Percentiles rank a stretch among this genome's conserved stretches.
These are phyloP conservation scores for Pherbina coryleti DNA, from an alignment of 2,888 invertebrate species.

Conservation along the genomic window DNA sequence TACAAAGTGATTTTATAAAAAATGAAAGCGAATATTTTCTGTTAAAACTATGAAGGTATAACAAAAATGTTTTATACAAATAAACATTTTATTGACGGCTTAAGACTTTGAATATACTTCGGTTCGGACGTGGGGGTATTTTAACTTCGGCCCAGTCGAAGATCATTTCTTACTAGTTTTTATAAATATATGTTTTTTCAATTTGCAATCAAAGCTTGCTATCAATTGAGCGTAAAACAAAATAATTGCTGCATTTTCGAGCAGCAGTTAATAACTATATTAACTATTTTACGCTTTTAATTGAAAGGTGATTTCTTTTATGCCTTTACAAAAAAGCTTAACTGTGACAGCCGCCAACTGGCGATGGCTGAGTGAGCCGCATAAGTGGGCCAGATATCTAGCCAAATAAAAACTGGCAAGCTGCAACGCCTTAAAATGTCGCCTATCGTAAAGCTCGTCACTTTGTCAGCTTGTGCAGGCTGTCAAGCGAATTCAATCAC, in stretches of 20 bases:
- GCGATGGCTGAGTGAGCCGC: background rate
- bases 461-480: constrained; percentile 8
- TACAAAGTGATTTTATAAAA: too few relatives aligned
- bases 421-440: background rate
- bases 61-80: too few relatives aligned
- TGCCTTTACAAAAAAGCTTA: background rate
- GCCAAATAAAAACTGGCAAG: background rate
- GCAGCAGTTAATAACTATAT: constrained; percentile 22
- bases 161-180: background rate
- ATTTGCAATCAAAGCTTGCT: background rate
- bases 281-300: constrained; percentile 7
- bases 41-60: too few relatives aligned
- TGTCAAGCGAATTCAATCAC: constrained; percentile 30
- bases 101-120: too few relatives aligned
- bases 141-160: too few relatives aligned
- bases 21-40: too few relatives aligned
- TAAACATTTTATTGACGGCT: too few relatives aligned
- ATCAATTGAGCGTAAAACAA: constrained; percentile 19
- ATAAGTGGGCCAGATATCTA: too few relatives aligned
- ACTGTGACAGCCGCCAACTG: background rate
- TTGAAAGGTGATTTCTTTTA: background rate
- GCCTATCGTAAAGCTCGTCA: background rate
- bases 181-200: background rate
- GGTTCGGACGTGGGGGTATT: too few relatives aligned
- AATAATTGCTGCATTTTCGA: background rate